Base-by-base conservation (phyloP, 2,113 vertebrate genomes). In the Vidua chalybeata region DNA sequence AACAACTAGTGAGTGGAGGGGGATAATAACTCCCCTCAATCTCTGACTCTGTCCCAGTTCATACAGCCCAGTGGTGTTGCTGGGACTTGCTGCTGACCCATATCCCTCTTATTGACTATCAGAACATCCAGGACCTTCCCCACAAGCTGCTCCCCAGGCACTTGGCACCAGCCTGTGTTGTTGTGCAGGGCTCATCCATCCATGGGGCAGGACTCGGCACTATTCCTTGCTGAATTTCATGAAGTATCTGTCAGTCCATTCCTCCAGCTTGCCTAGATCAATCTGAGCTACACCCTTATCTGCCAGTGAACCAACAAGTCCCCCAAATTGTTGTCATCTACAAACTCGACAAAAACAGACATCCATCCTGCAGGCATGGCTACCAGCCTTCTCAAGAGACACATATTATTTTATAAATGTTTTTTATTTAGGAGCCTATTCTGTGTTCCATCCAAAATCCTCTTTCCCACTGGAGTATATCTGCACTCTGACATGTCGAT, bases 11-110 rank as follows among this genome's bases (percentile, higher is more conserved):
- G 3, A 55, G 10, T 16, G 31, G 35, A 71, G 24, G 6, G 7
- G 10, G 3, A 56, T 62, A 81, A 48, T 1, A 6, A 22, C 9
- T 46, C 9, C 33, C 9, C 33, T 83, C 0, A 0, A 15, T 13
- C 19, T 77, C 75, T 82, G 71, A 10, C 46, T 73, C 75, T 64
- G 19, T 4, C 26, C 3, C 13, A 59, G 13, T 48, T 78, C 71
- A n/a, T 23, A 45, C 22, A 55, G 37, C 31, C 58, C 24, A 18
- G 20, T 2, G 0, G 2, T 48, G 31, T n/a, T 80, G 33, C 21
- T 66, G 81, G 26, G 51, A 56, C 37, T 56, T 27, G 2, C 77
- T 95, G 58, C 30, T 62, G 52, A 33, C 22, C 52, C 19, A 27
- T 27, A 24, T 62, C 35, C 28, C 11, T 9, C 33, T 61, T 28